phyloP scores from a whole-genome alignment of 2,797 vertebrate genomes.

The Hirundo rustica region DNA sequence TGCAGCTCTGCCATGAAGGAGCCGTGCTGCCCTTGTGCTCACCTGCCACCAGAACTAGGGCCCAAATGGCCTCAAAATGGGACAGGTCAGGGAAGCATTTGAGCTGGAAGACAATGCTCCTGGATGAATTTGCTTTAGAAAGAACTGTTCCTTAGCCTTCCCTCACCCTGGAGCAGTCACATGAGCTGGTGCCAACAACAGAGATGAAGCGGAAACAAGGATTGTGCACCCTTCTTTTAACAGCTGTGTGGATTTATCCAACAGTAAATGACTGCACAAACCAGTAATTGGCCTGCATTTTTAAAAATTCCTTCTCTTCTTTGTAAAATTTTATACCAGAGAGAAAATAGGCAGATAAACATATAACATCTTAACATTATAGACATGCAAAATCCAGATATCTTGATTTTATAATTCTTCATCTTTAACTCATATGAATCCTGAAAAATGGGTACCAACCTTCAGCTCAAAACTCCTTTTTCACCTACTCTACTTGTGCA shows the following conservation, averaged over 20 bases:
- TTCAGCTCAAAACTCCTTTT: not conserved
- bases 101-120: not conserved
- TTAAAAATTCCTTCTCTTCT: not conserved
- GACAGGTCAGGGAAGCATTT: accelerated
- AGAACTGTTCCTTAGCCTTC: not conserved
- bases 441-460: not conserved
- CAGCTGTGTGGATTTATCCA: not conserved
- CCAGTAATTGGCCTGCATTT: not conserved
- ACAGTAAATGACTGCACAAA: not conserved
- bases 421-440: not conserved
- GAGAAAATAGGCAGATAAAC: not conserved
- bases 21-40: not conserved
- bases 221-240: not conserved
- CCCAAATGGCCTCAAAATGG: accelerated
- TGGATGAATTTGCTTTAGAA: not conserved
- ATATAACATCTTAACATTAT: not conserved
- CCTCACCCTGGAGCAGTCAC: not conserved
- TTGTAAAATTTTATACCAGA: not conserved
- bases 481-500: not conserved
- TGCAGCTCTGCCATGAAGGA: not conserved
- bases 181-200: accelerated
- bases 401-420: not conserved
- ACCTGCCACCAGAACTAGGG: not conserved
- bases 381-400: not conserved
- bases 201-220: not conserved